Conservation (phyloP, 2,888 invertebrate species). For the Epirrita christyi region DNA sequence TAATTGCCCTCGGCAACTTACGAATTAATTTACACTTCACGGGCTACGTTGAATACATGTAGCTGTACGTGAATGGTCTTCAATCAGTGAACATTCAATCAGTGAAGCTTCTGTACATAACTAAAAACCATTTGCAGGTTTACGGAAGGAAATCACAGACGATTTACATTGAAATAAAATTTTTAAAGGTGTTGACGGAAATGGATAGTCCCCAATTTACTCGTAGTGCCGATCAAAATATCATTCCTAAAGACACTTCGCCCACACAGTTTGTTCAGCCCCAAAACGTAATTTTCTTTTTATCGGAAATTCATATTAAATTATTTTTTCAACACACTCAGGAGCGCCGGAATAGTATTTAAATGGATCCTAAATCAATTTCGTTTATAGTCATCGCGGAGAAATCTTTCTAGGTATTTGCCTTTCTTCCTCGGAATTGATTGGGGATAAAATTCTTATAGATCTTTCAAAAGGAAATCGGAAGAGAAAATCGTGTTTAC, state of each 20-base stretch:
- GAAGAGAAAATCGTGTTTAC: conserved; percentile 31
- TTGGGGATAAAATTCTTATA: conserved; percentile 24
- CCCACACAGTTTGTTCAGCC: conserved; percentile 16
- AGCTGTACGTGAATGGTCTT: background rate
- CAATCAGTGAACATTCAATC: too few species aligned
- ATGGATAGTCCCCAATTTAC: conserved; percentile 14
- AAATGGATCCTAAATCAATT: conserved; percentile 8
- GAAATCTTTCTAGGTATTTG: background rate
- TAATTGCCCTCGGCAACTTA: too few species aligned
- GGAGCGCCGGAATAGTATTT: background rate
- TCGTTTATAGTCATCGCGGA: conserved; percentile 2
- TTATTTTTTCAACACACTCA: conserved; percentile 6
- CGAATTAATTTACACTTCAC: too few species aligned
- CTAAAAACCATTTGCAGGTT: conserved; percentile 9
- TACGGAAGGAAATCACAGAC: background rate
- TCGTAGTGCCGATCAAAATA: conserved; percentile 15
- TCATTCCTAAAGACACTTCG: conserved; percentile 11
- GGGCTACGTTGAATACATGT: too few species aligned
- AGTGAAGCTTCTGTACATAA: background rate
- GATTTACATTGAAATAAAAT: conserved; percentile 15
- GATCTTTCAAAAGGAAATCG: conserved; percentile 34
- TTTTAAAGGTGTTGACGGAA: conserved; percentile 8
- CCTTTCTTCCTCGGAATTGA: conserved; percentile 5
- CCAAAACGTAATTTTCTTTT: conserved; percentile 12
- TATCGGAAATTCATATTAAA: conserved; percentile 11